These are phyloP conservation scores for Brevimyrus niger DNA, from an alignment of 2,113 vertebrate genomes.

Conservation along the genomic window DNA sequence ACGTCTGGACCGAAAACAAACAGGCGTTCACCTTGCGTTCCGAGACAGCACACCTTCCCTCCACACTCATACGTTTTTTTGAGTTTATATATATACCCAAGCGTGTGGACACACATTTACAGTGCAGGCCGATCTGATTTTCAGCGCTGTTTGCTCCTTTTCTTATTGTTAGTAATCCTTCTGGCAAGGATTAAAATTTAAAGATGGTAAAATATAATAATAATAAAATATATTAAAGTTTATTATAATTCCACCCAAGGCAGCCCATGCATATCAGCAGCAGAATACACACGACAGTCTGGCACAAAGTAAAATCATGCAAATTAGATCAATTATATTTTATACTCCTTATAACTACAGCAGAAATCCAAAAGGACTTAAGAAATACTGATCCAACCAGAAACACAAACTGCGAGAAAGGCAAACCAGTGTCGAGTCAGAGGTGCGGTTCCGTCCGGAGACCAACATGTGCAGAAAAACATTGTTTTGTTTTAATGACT, in stretches of 20 bases:
- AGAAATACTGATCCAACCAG: neutral
- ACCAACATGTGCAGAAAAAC: neutral
- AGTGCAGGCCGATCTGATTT: too few species aligned
- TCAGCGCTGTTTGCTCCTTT: neutral
- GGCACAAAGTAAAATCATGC: neutral
- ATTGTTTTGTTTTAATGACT: neutral
- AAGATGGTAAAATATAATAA: neutral
- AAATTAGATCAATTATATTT: neutral
- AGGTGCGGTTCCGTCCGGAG: neutral
- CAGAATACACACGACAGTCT: neutral
- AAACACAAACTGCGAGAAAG: neutral
- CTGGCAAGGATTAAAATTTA: neutral
- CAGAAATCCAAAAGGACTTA: neutral
- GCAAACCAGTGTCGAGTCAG: neutral
- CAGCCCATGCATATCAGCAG: neutral
- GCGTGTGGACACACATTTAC: neutral
- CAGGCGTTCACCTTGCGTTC: neutral
- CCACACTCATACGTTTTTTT: neutral
- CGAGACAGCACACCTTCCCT: neutral
- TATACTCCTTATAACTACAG: neutral
- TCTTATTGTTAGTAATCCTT: neutral
- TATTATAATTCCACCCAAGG: neutral
- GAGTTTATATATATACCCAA: neutral
- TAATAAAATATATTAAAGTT: neutral
- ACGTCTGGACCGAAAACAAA: neutral